Conservation (phyloP, 2,888 invertebrate genomes). For the Luperina testacea region DNA sequence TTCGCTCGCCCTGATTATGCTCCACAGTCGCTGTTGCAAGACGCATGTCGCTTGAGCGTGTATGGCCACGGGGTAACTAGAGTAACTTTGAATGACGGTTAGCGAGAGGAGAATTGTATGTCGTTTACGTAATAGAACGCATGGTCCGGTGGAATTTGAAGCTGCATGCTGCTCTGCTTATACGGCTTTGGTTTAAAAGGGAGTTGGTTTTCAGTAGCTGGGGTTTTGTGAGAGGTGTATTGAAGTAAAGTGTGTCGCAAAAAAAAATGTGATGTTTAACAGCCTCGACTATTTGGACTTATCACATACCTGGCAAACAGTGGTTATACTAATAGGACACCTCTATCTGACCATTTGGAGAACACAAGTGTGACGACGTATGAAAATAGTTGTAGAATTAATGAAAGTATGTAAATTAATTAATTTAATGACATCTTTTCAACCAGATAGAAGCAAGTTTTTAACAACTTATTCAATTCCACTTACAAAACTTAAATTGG, state of each 20-base stretch:
- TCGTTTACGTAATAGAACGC: constrained; percentile 25
- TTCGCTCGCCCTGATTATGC: no score
- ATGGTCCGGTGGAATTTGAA: constrained; percentile 11
- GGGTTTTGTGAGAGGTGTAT: not conserved
- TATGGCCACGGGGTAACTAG: constrained; percentile 9
- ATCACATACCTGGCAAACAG: not conserved
- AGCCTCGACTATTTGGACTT: not conserved
- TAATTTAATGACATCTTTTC: not conserved
- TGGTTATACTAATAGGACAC: not conserved
- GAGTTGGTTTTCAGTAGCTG: not conserved
- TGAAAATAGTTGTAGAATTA: not conserved
- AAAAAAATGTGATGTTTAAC: not conserved
- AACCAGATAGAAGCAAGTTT: not conserved
- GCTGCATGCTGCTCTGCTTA: constrained; percentile 11
- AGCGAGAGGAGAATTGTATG: constrained; percentile 31
- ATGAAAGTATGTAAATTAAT: not conserved
- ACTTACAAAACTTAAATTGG: not conserved
- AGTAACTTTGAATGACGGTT: constrained; percentile 52
- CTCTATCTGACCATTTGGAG: not conserved
- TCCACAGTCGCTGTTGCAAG: not conserved
- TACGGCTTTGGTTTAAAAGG: not conserved
- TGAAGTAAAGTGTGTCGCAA: not conserved
- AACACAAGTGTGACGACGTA: not conserved
- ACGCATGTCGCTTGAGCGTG: not conserved
- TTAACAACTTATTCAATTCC: not conserved